Conservation (phyloP, 2,888 invertebrate species). For the Adineta ricciae region DNA sequence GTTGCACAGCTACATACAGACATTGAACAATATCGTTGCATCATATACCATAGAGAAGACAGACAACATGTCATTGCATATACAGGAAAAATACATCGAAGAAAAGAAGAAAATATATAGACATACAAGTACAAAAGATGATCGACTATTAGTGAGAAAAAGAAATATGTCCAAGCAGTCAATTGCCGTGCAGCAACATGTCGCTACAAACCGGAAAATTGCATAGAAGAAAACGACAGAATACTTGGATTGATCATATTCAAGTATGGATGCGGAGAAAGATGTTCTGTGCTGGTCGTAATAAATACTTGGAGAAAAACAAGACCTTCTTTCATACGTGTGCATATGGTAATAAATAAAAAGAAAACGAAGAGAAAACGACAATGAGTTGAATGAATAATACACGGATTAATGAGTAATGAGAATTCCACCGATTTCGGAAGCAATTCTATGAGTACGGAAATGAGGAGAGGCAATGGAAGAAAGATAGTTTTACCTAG, state of each 20-base stretch:
- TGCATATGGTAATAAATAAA: not conserved
- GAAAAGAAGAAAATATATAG: not conserved
- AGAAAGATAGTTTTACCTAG: slow-evolving; percentile 62
- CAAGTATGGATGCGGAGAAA: not conserved
- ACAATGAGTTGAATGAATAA: not conserved
- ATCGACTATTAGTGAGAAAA: not conserved
- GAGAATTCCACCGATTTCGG: slow-evolving; percentile 32
- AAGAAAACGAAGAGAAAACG: not conserved
- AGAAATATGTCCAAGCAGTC: not conserved
- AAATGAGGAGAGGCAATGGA: not conserved
- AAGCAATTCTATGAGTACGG: slow-evolving; percentile 30
- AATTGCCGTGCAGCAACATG: not conserved
- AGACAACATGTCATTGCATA: not conserved
- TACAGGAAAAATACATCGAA: not conserved
- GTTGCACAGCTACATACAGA: not conserved
- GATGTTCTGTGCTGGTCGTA: not conserved
- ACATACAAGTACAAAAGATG: not conserved
- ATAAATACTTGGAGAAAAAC: not conserved
- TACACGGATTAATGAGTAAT: slow-evolving; percentile 26
- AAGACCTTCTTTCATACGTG: not conserved
- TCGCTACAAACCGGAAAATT: not conserved
- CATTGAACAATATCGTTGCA: not conserved
- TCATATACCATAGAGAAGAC: not conserved
- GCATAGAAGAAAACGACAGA: slow-evolving; percentile 3
- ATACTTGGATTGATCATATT: not conserved